Conservation (phyloP, 53 echinoderm and acorn worm genomes). For the Mesocentrotus franciscanus region DNA sequence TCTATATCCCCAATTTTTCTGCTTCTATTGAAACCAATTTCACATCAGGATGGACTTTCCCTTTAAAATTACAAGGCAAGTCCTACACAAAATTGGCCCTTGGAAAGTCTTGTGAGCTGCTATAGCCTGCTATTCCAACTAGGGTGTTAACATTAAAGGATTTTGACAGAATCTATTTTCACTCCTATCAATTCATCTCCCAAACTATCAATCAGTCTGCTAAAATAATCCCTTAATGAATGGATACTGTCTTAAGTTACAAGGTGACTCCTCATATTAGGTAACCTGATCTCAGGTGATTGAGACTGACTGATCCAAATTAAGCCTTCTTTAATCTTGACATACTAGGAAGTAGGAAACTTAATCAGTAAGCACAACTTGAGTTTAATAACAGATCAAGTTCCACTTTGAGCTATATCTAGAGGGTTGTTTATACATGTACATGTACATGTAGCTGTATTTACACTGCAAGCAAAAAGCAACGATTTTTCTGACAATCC, state of each 20-base stretch:
- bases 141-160: background rate
- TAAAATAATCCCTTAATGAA: background rate
- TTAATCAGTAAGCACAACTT: constrained; percentile 21
- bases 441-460: too few relatives aligned
- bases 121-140: background rate
- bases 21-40: too few relatives aligned
- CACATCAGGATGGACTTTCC: background rate
- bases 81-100: background rate
- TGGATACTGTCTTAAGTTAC: background rate
- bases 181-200: background rate
- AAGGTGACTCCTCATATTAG: background rate
- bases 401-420: background rate
- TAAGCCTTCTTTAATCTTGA: background rate
- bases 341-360: background rate
- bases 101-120: too few relatives aligned
- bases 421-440: background rate
- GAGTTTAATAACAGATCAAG: background rate
- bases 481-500: too few relatives aligned
- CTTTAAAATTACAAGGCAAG: background rate
- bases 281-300: background rate
- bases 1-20: too few relatives aligned
- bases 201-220: background rate
- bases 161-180: background rate
- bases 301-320: background rate
- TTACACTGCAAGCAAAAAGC: too few relatives aligned